Percentiles rank a stretch among this genome's conserved stretches.
Conservation (phyloP, 2,113 vertebrate genomes). For the Sebastes schlegelii region DNA sequence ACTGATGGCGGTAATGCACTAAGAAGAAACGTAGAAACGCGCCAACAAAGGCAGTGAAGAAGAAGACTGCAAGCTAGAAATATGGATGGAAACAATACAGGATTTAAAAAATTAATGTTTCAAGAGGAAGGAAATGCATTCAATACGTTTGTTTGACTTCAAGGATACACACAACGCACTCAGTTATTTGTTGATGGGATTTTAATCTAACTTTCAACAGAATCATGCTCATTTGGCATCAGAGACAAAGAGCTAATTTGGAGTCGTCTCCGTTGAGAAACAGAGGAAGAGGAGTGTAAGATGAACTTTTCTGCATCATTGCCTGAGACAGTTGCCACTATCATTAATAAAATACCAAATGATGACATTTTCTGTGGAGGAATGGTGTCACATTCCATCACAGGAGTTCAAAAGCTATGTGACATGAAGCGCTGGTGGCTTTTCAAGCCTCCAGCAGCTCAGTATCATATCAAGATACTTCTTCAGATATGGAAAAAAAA, state of each 20-base stretch:
- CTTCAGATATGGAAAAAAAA: not conserved
- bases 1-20: not conserved
- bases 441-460: not conserved
- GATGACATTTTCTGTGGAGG: not conserved
- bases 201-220: not conserved
- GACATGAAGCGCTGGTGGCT: not conserved
- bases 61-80: not conserved
- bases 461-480: not conserved
- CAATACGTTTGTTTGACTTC: not conserved
- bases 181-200: not conserved
- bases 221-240: not conserved
- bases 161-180: not conserved
- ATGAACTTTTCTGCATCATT: not conserved
- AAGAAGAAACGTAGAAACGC: not conserved
- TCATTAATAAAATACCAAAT: constrained; percentile 15
- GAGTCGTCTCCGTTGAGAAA: not conserved
- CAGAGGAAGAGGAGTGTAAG: not conserved
- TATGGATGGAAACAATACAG: not conserved
- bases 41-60: not conserved
- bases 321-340: not conserved
- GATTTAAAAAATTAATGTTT: not conserved
- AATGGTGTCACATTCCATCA: not conserved
- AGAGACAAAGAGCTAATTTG: not conserved
- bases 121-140: too few species aligned
- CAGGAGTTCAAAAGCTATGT: constrained; percentile 1